phyloP scores from a whole-genome alignment of 2,797 vertebrate species.

The Cossypha caffra region DNA sequence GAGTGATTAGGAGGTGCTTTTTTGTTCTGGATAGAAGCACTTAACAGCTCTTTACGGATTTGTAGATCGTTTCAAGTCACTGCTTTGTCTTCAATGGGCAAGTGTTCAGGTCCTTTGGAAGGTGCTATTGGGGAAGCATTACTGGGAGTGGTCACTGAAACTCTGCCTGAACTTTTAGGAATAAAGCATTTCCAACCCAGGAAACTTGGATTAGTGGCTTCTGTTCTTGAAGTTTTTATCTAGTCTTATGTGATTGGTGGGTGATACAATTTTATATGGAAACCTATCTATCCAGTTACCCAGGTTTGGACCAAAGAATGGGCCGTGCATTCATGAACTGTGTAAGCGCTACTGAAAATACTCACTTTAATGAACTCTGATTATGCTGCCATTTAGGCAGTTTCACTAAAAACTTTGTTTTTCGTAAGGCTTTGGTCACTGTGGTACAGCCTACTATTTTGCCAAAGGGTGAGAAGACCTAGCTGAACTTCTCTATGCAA shows the following conservation, averaged over 20 bases:
- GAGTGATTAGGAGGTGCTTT: neutral
- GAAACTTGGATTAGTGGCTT: neutral
- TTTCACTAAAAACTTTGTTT: neutral
- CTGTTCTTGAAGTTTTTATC: neutral
- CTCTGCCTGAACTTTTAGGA: neutral
- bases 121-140: neutral
- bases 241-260: neutral
- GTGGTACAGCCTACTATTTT: neutral
- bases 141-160: neutral
- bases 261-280: neutral
- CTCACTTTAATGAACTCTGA: neutral
- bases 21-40: neutral
- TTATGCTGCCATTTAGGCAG: neutral
- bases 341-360: fast-evolving
- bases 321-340: neutral
- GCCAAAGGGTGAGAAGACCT: neutral
- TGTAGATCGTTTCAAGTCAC: neutral
- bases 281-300: neutral
- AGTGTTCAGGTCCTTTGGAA: neutral
- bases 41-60: neutral
- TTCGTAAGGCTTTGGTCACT: neutral
- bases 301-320: neutral
- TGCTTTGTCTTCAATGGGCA: neutral
- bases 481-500: neutral
- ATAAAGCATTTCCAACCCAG: neutral